These are phyloP conservation scores for Eudasyphora cyanicolor DNA, from an alignment of 2,888 invertebrate genomes.

Conservation along the genomic window DNA sequence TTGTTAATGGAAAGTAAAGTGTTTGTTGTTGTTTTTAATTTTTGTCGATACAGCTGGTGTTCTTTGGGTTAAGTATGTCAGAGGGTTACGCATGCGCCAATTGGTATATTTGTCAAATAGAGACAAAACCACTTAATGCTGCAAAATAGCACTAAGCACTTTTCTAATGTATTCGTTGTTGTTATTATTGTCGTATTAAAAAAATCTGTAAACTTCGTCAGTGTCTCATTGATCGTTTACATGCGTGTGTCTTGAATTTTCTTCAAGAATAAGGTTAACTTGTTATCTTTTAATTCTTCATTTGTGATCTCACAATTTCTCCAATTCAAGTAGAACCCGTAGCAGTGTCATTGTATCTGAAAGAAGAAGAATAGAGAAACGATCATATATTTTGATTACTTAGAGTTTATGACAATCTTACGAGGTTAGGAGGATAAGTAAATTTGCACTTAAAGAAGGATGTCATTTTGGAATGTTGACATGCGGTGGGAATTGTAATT, in stretches of 20 bases:
- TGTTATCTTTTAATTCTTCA: not conserved
- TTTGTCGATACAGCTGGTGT: not conserved
- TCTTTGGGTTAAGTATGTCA: constrained; percentile 51
- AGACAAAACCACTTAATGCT: not conserved
- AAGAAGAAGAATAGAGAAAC: not conserved
- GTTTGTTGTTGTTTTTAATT: not conserved
- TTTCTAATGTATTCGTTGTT: not conserved
- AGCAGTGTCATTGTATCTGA: not conserved
- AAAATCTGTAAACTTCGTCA: not conserved
- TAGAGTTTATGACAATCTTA: not conserved
- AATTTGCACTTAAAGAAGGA: not conserved
- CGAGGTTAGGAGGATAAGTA: not conserved
- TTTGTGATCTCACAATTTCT: not conserved
- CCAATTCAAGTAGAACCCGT: not conserved
- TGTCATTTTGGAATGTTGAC: not conserved
- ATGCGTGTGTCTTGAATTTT: too few species aligned
- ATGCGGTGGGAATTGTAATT: not conserved
- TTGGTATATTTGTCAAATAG: not conserved
- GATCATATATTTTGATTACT: not conserved
- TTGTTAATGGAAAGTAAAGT: not conserved
- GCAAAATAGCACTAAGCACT: not conserved
- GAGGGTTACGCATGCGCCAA: constrained; percentile 53
- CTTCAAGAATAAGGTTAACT: not conserved
- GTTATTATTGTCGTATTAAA: not conserved
- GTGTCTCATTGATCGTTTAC: not conserved